Conservation (phyloP, 1,140 invertebrate species). For the Pogonognathellus flavescens region DNA sequence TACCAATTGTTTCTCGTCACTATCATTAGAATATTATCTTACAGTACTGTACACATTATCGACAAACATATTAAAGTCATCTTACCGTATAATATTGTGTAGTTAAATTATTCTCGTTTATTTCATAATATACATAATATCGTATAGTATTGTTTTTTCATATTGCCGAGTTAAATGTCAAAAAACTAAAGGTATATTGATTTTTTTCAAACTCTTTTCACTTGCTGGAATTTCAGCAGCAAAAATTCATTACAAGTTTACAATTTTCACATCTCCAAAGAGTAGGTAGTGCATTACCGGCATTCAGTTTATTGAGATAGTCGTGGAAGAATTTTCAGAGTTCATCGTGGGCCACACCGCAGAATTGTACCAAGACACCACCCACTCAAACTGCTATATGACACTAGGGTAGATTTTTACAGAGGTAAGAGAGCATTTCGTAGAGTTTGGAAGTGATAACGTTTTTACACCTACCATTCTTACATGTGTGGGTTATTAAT, state of each 20-base stretch:
- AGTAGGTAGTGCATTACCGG: conserved; percentile 30
- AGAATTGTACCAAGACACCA: conserved; percentile 1
- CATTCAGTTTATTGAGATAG: conserved; percentile 19
- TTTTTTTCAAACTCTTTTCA: conserved; percentile 4
- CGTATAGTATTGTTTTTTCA: conserved; percentile 12
- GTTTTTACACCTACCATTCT: neutral
- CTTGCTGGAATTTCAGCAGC: conserved; percentile 30
- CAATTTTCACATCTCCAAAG: conserved; percentile 2
- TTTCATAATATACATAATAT: neutral
- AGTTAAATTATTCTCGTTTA: conserved; percentile 3
- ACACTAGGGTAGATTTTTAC: neutral
- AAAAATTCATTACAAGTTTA: neutral
- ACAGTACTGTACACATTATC: no score
- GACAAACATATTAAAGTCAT: no score
- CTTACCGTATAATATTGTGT: neutral
- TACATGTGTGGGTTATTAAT: neutral
- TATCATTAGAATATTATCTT: neutral
- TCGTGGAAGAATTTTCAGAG: conserved; percentile 26
- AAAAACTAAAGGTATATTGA: conserved; percentile 43
- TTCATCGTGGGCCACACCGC: neutral
- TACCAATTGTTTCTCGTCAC: neutral
- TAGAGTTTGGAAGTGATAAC: neutral
- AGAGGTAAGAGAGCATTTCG: conserved; percentile 26
- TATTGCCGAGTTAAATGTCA: conserved; percentile 33
- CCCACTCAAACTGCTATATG: neutral